Evolutionary conservation across 2,888 invertebrate genomes (phyloP), one percentile per base, ranked within the genome.

Genomic region (Calliphora vomitoria): DNA sequence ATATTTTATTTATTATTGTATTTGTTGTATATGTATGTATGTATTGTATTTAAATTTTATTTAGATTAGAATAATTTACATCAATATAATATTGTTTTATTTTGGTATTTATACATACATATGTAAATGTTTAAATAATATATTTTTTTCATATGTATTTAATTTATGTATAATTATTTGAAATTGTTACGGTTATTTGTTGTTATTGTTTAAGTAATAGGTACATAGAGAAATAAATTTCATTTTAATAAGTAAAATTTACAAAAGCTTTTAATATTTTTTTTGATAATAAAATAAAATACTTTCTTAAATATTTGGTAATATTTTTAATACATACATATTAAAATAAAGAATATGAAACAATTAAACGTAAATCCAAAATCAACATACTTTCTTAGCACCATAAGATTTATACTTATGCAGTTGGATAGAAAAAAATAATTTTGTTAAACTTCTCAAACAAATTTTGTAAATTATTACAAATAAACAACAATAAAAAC

Each of bases 341-440:
- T 18, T n/a, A 0, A 58, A 58, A 47, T 3, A 20, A 5, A 25
- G 69, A 82, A 53, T 20, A 0, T 44, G 31, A 25, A 72, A 44
- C 0, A 71, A 41, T 41, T 1, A 18, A 6, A 18, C 55, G 74
- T 41, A 0, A 11, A 15, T 55, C n/a, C 0, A 25, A 20, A 35
- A n/a, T 35, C 11, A 75, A 82, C 1, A 60, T n/a, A 8, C 50
- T 50, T 80, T 58, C 10, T 60, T 35, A 85, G 85, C 80, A 80
- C 80, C 85, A 75, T 35, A 44, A 60, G 44, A 62, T 69, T 75
- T 85, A 79, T 79, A 79, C 84, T 68, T 74, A 18, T 44, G 38
- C 35, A 44, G 8, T 53, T 68, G 1, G 31, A 50, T 10, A 58
- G 35, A 47, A 64, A 64, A 25, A 53, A 1, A 25, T 25, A 25